Evolutionary conservation across 2,113 vertebrate species (phyloP).

Genomic region (Gymnarchus niloticus): DNA sequence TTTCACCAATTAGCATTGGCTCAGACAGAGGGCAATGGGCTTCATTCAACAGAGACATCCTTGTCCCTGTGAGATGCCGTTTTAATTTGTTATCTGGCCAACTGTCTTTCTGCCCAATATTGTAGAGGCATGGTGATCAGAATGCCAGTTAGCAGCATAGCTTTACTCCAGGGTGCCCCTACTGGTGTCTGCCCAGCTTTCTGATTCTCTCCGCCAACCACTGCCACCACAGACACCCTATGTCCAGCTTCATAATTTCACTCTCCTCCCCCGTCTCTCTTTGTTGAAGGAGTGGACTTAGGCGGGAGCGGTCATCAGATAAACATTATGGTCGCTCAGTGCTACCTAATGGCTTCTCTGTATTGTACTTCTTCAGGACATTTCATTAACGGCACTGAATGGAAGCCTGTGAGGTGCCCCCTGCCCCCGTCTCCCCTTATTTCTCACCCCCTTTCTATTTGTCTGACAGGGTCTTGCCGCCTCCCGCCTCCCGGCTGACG

Average conservation of each 20-base stretch:
- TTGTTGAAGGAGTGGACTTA: constrained; percentile 8
- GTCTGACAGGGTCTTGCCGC: constrained; percentile 59
- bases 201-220: background rate
- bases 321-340: constrained; percentile 17
- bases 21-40: background rate
- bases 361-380: constrained; percentile 22
- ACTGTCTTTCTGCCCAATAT: background rate
- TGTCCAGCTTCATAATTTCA: background rate
- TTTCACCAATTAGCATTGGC: background rate
- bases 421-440: background rate
- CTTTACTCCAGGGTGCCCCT: background rate
- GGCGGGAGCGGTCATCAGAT: constrained; percentile 10
- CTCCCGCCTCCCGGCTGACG: background rate
- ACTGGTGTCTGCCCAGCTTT: background rate
- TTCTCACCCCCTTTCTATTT: constrained; percentile 15
- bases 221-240: background rate
- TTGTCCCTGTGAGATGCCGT: background rate
- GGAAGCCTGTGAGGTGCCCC: background rate
- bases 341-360: constrained; percentile 20
- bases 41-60: background rate
- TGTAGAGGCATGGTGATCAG: background rate
- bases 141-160: background rate
- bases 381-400: constrained; percentile 27
- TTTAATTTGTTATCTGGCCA: background rate
- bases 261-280: background rate